These are phyloP conservation scores for Chironomus striatipennis DNA, from an alignment of 1,140 invertebrate genomes.

Conservation along the genomic window DNA sequence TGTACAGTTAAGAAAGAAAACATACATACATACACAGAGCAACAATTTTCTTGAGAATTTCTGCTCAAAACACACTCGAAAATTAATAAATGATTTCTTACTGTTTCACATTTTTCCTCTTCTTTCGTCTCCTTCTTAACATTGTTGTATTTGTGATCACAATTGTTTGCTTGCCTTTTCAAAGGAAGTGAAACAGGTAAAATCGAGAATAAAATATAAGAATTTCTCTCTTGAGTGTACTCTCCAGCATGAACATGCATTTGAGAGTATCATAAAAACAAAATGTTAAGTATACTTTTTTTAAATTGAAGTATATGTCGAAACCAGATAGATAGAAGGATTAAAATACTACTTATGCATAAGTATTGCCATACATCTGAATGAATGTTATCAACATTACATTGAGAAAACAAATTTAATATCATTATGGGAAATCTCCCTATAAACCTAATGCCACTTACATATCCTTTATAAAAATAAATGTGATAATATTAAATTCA, in stretches of 20 bases:
- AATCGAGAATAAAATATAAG: conserved; percentile 14
- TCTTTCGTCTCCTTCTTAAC: neutral
- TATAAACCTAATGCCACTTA: too few relatives aligned
- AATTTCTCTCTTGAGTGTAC: conserved; percentile 7
- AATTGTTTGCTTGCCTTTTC: neutral
- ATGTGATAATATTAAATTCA: too few relatives aligned
- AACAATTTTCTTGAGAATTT: neutral
- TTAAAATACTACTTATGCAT: too few relatives aligned
- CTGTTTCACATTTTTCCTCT: neutral
- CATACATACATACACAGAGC: neutral
- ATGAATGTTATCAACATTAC: too few relatives aligned
- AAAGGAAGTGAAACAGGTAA: conserved; percentile 12
- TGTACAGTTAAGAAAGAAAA: neutral
- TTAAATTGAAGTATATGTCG: conserved; percentile 2
- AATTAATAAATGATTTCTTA: conserved; percentile 15
- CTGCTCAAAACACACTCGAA: neutral
- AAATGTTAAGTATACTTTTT: neutral
- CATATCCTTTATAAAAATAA: too few relatives aligned
- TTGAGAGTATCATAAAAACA: neutral
- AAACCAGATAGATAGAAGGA: neutral
- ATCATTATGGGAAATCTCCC: too few relatives aligned
- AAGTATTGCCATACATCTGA: too few relatives aligned
- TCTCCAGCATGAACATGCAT: neutral
- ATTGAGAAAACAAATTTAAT: too few relatives aligned
- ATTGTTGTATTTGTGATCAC: neutral